Evolutionary conservation across 2,113 vertebrate genomes (phyloP).

Genomic region (Electrona antarctica): DNA sequence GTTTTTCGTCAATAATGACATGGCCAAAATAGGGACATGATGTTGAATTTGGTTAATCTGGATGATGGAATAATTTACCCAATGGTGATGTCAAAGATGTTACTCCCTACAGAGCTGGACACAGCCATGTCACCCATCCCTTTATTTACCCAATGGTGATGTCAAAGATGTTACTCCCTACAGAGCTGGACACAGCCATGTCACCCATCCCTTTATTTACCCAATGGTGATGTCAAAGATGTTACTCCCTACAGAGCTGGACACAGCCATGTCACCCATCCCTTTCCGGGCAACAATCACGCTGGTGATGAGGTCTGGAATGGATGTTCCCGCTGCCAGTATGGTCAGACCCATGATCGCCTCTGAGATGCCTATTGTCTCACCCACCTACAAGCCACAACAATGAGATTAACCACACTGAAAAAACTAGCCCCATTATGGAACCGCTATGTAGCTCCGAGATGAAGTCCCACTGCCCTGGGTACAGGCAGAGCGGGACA

Average conservation of each 20-base stretch:
- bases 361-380: constrained; percentile 78
- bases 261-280: constrained; percentile 81
- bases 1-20: no score
- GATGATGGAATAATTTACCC: constrained; percentile 23
- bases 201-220: constrained; percentile 76
- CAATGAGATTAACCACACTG: not conserved
- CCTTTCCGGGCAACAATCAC: constrained; percentile 81
- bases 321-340: constrained; percentile 79
- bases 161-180: constrained; percentile 81
- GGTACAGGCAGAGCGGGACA: not conserved
- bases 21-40: not conserved
- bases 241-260: constrained; percentile 81
- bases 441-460: no score
- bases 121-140: constrained; percentile 81
- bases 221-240: constrained; percentile 80
- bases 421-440: no score
- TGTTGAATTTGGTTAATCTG: not conserved
- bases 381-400: constrained; percentile 67
- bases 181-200: constrained; percentile 82
- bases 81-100: constrained; percentile 81
- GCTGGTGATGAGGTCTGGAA: constrained; percentile 81
- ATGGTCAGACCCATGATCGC: constrained; percentile 81
- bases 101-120: constrained; percentile 80
- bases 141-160: constrained; percentile 81
- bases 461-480: no score